phyloP scores from a whole-genome alignment of 2,797 vertebrate species.

The Galago senegalensis region DNA sequence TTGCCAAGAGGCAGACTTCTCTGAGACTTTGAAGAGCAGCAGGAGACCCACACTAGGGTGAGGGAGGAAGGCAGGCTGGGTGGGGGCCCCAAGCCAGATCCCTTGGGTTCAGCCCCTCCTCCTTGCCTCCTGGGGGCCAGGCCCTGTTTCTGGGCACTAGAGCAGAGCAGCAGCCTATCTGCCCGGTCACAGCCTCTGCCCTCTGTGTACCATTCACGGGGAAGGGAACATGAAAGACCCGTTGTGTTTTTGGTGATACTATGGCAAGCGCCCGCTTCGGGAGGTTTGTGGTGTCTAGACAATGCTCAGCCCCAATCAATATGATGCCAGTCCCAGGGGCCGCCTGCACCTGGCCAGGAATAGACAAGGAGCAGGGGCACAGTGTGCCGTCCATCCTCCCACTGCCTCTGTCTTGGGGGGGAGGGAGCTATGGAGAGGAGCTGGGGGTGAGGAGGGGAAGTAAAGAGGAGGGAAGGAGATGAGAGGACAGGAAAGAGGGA shows the following conservation, averaged over 20 bases:
- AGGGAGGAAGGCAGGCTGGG: background rate
- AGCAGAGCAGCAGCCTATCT: background rate
- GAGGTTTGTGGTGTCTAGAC: background rate
- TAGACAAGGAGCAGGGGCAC: background rate
- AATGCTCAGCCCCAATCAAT: background rate
- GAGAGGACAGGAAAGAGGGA: background rate
- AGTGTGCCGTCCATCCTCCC: background rate
- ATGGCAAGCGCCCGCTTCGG: background rate
- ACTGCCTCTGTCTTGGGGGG: rapidly evolving
- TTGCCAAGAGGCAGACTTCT: background rate
- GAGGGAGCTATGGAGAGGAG: background rate
- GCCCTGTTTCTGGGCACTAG: too few relatives aligned
- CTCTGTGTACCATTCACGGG: background rate
- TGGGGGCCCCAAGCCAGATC: background rate
- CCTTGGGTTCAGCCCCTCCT: background rate
- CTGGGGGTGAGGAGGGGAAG: background rate
- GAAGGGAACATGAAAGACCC: background rate
- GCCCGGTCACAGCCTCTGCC: background rate
- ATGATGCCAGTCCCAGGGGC: background rate
- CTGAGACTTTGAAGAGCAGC: background rate
- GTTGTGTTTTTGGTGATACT: background rate
- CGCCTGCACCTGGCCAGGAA: background rate
- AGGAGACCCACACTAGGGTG: background rate
- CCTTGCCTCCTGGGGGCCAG: background rate
- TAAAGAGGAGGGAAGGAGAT: background rate